Base-by-base conservation (phyloP, 2,797 vertebrate species). In the Myotis myotis region DNA sequence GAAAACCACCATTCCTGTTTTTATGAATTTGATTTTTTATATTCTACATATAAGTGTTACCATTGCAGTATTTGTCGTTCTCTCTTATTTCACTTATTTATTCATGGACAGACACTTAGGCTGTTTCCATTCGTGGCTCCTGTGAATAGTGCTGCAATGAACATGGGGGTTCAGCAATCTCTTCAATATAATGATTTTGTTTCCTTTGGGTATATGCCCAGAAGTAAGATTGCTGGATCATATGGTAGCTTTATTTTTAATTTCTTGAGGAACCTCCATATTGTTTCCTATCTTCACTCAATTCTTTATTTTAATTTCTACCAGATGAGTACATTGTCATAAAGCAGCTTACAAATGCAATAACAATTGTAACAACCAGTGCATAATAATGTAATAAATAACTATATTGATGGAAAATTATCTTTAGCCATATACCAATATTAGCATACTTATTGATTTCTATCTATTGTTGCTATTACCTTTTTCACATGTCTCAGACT, bases 231-330 rank as follows among this genome's bases (percentile, higher is more conserved):
- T 76, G 25, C 60, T 81, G 38, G 28, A 41, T 94, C 57, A n/a
- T 57, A 51, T 13, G 30, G 22, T 57, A 68, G n/a, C 49, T 87
- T 36, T 83, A 30, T 76, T 75, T 87, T 92, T 53, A 83, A 62
- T 71, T 62, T 92, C 17, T 92, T 44, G 28, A 76, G 28, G 28
- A 76, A 8, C 2, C 17, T 87, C 30, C 20, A 20, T 76, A 87
- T 41, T 83, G 3, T 44, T 76, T 91, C 51, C 55, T 30, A 20
- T 38, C 15, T 19, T 79, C 19, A 36, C 36, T 91, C 47, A 28
- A 53, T 93, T 68, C 72, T 94, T 94, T 57, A 33, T 75, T 60
- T 84, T 92, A 71, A 82, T 88, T 96, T 95, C 70, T 95, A 33
- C 13, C 30, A 87, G 81, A 72, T 62, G 28, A 84, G 72, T 49